A percentile compares a stretch with the other conserved stretches of the same genome.
These are phyloP conservation scores for Torymus texanus DNA, from an alignment of 2,888 invertebrate genomes.

Conservation along the genomic window DNA sequence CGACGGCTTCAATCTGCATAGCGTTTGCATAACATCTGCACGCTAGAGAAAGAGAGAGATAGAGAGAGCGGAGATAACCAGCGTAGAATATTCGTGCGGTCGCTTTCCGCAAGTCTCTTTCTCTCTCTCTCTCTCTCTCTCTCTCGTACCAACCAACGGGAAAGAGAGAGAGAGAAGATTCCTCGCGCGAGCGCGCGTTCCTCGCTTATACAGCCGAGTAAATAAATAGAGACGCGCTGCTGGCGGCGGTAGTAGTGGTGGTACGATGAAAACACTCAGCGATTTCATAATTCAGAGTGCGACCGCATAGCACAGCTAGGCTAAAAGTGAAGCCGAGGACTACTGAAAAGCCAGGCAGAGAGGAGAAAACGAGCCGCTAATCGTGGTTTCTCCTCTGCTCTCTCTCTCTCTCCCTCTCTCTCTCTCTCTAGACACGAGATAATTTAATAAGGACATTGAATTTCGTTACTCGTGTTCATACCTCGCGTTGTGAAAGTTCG, in stretches of 20 bases:
- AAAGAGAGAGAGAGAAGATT: too few relatives aligned
- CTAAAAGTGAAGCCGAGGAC: not conserved
- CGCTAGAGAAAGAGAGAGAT: not conserved
- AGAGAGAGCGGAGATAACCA: not conserved
- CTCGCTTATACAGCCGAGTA: constrained; percentile 23
- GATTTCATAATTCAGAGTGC: constrained; percentile 38
- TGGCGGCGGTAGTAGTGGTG: not conserved
- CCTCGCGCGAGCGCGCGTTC: not conserved
- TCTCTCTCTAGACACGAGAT: not conserved
- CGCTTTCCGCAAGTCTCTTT: not conserved
- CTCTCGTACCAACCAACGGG: not conserved
- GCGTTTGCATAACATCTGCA: constrained; percentile 53
- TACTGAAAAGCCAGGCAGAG: not conserved
- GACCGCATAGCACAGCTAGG: not conserved
- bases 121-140: not conserved
- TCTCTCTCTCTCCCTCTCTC: too few relatives aligned
- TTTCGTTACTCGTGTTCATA: not conserved
- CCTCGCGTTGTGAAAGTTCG: too few relatives aligned
- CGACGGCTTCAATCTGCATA: constrained; percentile 50
- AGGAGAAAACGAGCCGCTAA: constrained; percentile 16
- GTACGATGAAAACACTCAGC: constrained; percentile 3
- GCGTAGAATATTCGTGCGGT: constrained; percentile 19
- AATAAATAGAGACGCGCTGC: constrained; percentile 35
- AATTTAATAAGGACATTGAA: constrained; percentile 11
- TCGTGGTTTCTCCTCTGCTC: constrained; percentile 13